These are phyloP conservation scores for Leucosticte australis DNA, from an alignment of 2,113 vertebrate species.

Conservation along the genomic window DNA sequence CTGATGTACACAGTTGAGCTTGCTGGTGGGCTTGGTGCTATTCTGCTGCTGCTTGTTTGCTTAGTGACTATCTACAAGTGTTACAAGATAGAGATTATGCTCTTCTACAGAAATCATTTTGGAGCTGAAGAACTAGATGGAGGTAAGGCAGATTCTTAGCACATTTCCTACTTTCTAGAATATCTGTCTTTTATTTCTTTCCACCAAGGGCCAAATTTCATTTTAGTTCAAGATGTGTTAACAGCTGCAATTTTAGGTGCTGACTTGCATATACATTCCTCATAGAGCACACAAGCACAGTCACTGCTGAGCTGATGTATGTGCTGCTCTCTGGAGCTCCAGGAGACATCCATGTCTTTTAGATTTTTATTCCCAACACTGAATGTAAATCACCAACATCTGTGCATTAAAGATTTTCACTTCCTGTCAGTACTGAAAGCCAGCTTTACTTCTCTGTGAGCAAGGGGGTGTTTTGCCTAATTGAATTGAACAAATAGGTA, in stretches of 20 bases:
- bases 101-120: conserved; percentile 96
- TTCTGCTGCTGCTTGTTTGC: conserved; percentile 93
- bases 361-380: neutral
- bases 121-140: conserved; percentile 93
- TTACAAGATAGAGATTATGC: conserved; percentile 97
- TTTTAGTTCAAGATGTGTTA: neutral
- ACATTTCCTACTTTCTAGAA: neutral
- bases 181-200: neutral
- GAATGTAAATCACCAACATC: neutral
- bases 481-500: conserved; percentile 57
- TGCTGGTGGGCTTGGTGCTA: conserved; percentile 95
- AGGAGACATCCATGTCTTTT: neutral
- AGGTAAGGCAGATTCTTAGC: conserved; percentile 81
- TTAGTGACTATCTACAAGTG: conserved; percentile 96
- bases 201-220: neutral
- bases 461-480: conserved; percentile 74
- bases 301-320: neutral
- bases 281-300: neutral
- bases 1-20: conserved; percentile 98
- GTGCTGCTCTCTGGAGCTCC: neutral
- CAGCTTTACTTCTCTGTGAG: conserved; percentile 42
- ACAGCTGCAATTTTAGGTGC: neutral
- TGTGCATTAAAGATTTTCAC: neutral
- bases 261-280: neutral
- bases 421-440: conserved; percentile 16